A percentile compares a stretch with the other conserved stretches of the same genome.
Evolutionary conservation across 1,140 invertebrate species (phyloP).

Genomic region (Drosophila eugracilis): DNA sequence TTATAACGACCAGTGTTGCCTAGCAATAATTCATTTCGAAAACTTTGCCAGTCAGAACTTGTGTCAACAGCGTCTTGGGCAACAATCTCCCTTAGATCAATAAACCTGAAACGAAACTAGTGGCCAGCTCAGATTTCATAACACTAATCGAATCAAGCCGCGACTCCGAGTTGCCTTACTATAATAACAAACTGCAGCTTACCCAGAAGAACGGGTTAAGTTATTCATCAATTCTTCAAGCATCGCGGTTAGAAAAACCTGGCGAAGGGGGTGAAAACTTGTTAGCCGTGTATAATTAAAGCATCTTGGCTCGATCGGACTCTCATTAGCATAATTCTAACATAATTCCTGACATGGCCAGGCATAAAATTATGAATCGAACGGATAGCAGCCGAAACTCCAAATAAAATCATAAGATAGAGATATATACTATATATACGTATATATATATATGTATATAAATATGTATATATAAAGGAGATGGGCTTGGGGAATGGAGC

Average conservation of each 20-base stretch:
- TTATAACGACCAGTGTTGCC: not conserved
- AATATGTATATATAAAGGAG: not conserved
- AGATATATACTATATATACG: conserved; percentile 10
- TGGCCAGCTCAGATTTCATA: conserved; percentile 38
- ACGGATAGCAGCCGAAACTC: conserved; percentile 45
- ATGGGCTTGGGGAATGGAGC: conserved; percentile 21
- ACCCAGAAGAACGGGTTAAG: conserved; percentile 37
- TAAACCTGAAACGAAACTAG: not conserved
- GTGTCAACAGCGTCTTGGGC: not conserved
- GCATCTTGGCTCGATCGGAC: conserved; percentile 57
- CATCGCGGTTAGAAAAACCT: conserved; percentile 11
- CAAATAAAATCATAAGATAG: conserved; percentile 41
- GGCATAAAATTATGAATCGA: conserved; percentile 77
- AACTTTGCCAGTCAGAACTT: not conserved
- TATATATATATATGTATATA: not conserved
- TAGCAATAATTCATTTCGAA: not conserved
- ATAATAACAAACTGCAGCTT: conserved; percentile 33
- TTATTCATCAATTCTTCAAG: conserved; percentile 50
- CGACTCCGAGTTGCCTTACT: conserved; percentile 6
- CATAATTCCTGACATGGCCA: conserved; percentile 73
- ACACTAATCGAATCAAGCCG: conserved; percentile 39
- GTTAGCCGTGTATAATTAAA: conserved; percentile 68
- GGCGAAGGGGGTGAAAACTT: conserved; percentile 37
- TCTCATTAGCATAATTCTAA: conserved; percentile 79
- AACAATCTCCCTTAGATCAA: not conserved